A percentile compares a stretch with the other conserved stretches of the same genome.
Conservation (phyloP, 23 tunicate genomes). For the Halocynthia aurantium region DNA sequence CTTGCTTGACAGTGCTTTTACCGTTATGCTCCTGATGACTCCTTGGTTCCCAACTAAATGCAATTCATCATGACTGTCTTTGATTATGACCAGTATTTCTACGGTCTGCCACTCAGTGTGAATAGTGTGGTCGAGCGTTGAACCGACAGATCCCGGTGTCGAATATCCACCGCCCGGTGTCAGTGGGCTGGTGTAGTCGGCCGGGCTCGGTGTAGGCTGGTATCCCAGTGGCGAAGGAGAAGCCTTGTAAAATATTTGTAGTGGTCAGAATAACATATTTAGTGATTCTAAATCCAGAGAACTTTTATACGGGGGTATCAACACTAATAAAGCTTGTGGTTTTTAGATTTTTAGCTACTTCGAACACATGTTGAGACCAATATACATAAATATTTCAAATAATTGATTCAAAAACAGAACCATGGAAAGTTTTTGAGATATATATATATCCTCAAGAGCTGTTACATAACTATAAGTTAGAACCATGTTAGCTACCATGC, state of each 20-base stretch:
- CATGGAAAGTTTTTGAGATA: too few species aligned
- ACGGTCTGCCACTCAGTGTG: slow-evolving; percentile 93
- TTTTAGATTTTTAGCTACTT: background rate
- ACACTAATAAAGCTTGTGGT: background rate
- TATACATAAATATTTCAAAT: too few species aligned
- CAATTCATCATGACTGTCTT: slow-evolving; percentile 54
- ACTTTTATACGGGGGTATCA: background rate
- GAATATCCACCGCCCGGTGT: slow-evolving; percentile 91
- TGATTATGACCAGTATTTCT: slow-evolving; percentile 84
- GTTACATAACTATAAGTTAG: too few species aligned
- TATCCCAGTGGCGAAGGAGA: slow-evolving; percentile 66
- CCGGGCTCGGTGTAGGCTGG: slow-evolving; percentile 77
- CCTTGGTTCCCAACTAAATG: slow-evolving; percentile 58
- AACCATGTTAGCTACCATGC: too few species aligned
- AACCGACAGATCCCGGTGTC: slow-evolving; percentile 78
- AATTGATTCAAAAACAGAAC: too few species aligned
- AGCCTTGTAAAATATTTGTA: slow-evolving; percentile 27
- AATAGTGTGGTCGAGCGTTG: slow-evolving; percentile 44
- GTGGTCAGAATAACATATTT: background rate
- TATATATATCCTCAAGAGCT: too few species aligned
- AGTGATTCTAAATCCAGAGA: background rate
- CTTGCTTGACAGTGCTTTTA: slow-evolving; percentile 5
- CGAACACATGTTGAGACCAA: too few species aligned
- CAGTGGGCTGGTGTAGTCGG: slow-evolving; percentile 89
- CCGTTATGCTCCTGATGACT: slow-evolving; percentile 84